Evolutionary conservation across 2,113 vertebrate species (phyloP).

Genomic region (Arvicanthis niloticus): DNA sequence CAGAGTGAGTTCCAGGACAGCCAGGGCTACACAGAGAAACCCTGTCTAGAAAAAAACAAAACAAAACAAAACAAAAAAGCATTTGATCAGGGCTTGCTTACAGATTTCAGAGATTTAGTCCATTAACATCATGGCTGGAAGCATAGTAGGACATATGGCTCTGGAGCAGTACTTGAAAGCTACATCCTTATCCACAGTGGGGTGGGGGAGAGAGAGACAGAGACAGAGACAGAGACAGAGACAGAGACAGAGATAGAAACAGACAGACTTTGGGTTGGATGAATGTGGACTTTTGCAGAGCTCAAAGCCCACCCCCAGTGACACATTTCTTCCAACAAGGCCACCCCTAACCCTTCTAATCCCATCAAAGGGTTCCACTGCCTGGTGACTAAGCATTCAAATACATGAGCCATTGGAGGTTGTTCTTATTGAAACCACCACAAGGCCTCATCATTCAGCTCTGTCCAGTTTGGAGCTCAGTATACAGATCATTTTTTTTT

Average conservation of each 20-base stretch:
- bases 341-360: not conserved
- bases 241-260: not conserved
- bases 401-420: not conserved
- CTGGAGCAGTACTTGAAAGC: not conserved
- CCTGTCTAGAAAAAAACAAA: too few species aligned
- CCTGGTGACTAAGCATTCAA: not conserved
- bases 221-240: fast-evolving
- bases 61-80: too few species aligned
- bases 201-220: too few species aligned
- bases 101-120: not conserved
- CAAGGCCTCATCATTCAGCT: not conserved
- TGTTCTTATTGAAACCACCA: not conserved
- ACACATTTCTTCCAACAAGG: not conserved
- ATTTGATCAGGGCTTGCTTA: not conserved
- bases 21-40: too few species aligned
- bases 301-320: not conserved
- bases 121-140: not conserved
- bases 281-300: not conserved
- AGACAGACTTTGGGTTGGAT: not conserved
- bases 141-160: not conserved
- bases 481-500: not conserved
- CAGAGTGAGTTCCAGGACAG: too few species aligned
- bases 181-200: not conserved
- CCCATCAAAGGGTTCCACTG: not conserved
- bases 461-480: not conserved